Conservation (phyloP, 2,113 vertebrate genomes). For the Hiodon alosoides region DNA sequence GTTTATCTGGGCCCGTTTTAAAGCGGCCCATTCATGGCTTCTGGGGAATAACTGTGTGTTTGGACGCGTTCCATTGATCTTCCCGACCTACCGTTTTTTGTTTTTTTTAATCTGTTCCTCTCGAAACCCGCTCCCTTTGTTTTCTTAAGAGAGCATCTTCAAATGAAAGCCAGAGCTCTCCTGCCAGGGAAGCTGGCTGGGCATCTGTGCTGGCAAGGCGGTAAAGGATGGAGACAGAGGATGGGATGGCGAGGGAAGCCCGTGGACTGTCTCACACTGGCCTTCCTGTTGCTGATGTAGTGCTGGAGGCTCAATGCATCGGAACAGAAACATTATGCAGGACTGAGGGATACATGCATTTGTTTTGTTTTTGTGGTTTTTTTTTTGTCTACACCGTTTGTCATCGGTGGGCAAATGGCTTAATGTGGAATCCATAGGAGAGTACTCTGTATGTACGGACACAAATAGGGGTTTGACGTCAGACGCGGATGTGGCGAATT, state of each 20-base stretch:
- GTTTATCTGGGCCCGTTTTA: conserved; percentile 55
- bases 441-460: no score
- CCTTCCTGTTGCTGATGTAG: conserved; percentile 44
- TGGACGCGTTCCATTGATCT: conserved; percentile 48
- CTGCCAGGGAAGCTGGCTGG: conserved; percentile 49
- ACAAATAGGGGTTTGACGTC: no score
- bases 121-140: conserved; percentile 48
- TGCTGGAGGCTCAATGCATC: conserved; percentile 34
- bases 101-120: not conserved
- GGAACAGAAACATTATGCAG: not conserved
- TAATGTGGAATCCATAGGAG: no score
- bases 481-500: no score
- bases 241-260: conserved; percentile 51
- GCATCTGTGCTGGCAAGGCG: conserved; percentile 49
- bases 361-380: no score
- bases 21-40: conserved; percentile 50
- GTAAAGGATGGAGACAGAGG: conserved; percentile 53
- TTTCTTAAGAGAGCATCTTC: conserved; percentile 33
- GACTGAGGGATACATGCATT: not conserved
- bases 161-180: conserved; percentile 48
- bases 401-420: no score
- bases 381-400: no score
- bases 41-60: conserved; percentile 45
- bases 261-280: conserved; percentile 21
- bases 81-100: not conserved